Evolutionary conservation across 2,113 vertebrate species (phyloP).

Genomic region (Physeter macrocephalus): DNA sequence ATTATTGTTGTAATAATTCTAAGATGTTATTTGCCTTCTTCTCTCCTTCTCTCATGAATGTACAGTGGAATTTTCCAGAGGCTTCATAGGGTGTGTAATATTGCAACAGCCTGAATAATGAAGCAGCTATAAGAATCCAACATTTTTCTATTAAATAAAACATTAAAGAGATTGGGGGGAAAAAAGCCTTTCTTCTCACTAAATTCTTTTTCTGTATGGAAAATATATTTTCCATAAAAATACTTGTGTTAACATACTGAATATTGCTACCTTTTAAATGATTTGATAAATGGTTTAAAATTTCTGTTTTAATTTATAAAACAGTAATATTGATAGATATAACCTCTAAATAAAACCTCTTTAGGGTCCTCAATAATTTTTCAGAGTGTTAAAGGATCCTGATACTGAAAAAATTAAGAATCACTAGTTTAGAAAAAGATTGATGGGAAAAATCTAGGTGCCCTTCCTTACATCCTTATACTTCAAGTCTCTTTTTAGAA

Average conservation of each 20-base stretch:
- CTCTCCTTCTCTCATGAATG: background rate
- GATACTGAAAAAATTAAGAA: background rate
- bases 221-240: background rate
- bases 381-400: background rate
- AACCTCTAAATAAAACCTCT: background rate
- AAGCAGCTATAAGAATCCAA: background rate
- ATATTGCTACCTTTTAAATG: background rate
- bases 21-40: background rate
- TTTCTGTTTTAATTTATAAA: background rate
- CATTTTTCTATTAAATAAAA: background rate
- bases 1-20: background rate
- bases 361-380: background rate
- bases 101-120: background rate
- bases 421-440: background rate
- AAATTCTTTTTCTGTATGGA: background rate
- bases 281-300: background rate
- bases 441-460: background rate
- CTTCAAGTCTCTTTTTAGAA: background rate
- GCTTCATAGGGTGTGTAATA: background rate
- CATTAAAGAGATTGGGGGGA: background rate
- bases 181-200: background rate
- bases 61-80: background rate
- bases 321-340: background rate
- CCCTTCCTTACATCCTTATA: background rate
- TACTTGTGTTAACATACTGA: background rate